A percentile compares a stretch with the other conserved stretches of the same genome.
These are phyloP conservation scores for Elaphurus davidianus DNA, from an alignment of 2,113 vertebrate species.

Conservation along the genomic window DNA sequence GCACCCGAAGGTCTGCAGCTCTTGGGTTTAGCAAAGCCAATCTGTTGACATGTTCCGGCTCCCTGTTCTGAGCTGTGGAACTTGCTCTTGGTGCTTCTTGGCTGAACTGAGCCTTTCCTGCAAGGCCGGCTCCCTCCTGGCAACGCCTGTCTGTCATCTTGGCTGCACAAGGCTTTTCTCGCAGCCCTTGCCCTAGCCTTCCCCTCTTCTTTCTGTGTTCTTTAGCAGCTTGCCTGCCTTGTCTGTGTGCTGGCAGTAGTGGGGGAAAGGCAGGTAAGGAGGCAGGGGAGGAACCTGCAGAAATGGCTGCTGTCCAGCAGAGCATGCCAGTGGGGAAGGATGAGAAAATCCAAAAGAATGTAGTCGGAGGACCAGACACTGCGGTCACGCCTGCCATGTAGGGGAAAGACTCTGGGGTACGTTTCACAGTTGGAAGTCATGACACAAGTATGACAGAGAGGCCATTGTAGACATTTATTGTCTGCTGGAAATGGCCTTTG, in stretches of 20 bases:
- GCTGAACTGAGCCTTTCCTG: neutral
- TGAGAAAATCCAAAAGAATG: neutral
- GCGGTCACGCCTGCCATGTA: neutral
- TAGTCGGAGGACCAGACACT: neutral
- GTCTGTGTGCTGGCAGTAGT: neutral
- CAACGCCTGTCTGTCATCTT: neutral
- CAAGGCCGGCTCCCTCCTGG: neutral
- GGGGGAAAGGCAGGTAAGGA: neutral
- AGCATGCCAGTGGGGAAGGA: neutral
- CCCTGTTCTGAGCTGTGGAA: neutral
- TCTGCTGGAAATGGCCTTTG: neutral
- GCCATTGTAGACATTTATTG: neutral
- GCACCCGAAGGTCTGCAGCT: neutral
- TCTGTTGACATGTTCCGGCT: neutral
- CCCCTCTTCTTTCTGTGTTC: neutral
- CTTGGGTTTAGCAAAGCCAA: neutral
- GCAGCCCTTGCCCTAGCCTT: neutral
- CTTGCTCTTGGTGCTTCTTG: neutral
- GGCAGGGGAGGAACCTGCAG: neutral
- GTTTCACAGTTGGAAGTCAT: neutral
- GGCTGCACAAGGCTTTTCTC: neutral
- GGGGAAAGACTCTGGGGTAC: neutral
- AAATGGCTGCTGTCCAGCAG: neutral
- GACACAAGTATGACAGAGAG: neutral
- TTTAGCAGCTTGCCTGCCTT: neutral